A percentile compares a stretch with the other conserved stretches of the same genome.
Conservation (phyloP, 2,888 invertebrate genomes). For the Aradus depressus region DNA sequence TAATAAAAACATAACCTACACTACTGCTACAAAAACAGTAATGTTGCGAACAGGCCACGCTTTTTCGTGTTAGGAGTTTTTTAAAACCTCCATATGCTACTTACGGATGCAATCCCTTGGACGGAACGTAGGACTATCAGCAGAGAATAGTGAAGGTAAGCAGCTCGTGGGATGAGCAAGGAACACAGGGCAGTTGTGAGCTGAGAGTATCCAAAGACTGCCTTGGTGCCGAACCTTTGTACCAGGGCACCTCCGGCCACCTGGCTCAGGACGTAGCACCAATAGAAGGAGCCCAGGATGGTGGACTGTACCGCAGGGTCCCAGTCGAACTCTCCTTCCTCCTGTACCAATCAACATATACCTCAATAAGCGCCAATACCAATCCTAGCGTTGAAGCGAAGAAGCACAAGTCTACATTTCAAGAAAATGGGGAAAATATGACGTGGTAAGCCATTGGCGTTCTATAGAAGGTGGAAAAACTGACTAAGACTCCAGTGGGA, state of each 20-base stretch:
- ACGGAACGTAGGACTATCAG: constrained; percentile 52
- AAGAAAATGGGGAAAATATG: no score
- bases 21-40: no score
- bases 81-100: no score
- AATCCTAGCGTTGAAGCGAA: no score
- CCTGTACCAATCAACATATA: constrained; percentile 36
- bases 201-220: constrained; percentile 58
- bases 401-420: no score
- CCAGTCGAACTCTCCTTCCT: constrained; percentile 52
- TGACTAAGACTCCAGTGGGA: no score
- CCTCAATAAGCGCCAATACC: no score
- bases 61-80: constrained; percentile 30
- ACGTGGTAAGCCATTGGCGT: no score
- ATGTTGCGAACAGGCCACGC: no score
- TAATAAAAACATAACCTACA: no score
- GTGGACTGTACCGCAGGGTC: constrained; percentile 50
- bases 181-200: constrained; percentile 56
- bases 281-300: constrained; percentile 57
- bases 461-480: no score
- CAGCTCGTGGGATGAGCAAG: constrained; percentile 51
- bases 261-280: constrained; percentile 61
- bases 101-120: constrained; percentile 57
- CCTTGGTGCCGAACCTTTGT: constrained; percentile 57
- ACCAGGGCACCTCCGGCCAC: constrained; percentile 57
- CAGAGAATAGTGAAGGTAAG: constrained; percentile 48